These are phyloP conservation scores for Corvus cornix DNA, from an alignment of 2,113 vertebrate species.

Conservation along the genomic window DNA sequence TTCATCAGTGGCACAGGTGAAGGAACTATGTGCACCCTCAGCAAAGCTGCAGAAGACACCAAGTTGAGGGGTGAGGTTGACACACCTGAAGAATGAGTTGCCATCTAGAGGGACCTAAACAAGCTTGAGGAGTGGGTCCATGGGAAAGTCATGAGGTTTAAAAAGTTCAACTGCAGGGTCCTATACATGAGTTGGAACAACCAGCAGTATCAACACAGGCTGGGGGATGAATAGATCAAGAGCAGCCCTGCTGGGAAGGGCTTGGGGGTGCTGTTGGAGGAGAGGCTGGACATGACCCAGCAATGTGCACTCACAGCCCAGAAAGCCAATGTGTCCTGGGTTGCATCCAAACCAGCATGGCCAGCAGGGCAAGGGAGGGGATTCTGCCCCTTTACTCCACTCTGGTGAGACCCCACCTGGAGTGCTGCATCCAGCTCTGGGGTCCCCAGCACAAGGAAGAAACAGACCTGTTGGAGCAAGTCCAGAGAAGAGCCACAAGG, in stretches of 20 bases:
- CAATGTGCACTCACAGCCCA: not conserved
- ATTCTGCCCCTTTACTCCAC: not conserved
- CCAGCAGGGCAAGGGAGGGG: not conserved
- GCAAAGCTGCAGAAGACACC: not conserved
- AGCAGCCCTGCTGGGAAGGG: not conserved
- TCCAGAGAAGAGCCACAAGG: not conserved
- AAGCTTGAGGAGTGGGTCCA: not conserved
- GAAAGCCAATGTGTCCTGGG: accelerated
- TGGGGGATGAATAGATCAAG: not conserved
- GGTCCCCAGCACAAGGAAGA: not conserved
- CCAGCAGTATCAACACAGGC: not conserved
- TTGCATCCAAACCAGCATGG: accelerated
- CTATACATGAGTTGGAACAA: not conserved
- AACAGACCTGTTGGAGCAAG: not conserved
- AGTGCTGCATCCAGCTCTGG: not conserved
- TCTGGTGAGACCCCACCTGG: not conserved
- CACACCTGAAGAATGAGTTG: not conserved
- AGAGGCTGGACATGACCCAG: not conserved
- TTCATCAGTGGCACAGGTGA: not conserved
- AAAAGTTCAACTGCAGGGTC: not conserved
- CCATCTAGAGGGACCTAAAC: not conserved
- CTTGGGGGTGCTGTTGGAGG: not conserved
- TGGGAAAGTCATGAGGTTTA: not conserved
- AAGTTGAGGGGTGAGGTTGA: not conserved
- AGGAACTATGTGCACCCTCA: not conserved